phyloP scores from a whole-genome alignment of 2,888 invertebrate genomes.

The Heliconius ismenius region DNA sequence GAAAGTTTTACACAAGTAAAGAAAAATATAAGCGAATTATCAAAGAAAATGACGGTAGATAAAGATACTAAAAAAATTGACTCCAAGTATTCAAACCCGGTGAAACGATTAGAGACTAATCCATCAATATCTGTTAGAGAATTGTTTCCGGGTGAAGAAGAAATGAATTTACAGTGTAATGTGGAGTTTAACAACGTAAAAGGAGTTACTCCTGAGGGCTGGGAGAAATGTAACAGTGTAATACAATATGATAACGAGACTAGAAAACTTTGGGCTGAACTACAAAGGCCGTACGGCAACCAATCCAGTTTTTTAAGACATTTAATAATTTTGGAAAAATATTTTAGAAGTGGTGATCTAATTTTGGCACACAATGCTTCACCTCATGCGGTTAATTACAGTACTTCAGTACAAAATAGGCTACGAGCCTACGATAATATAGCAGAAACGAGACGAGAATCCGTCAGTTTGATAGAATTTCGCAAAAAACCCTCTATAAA shows the following conservation, averaged over 20 bases:
- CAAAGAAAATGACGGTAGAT: conserved; percentile 66
- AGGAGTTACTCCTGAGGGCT: conserved; percentile 90
- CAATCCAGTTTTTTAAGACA: conserved; percentile 92
- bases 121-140: conserved; percentile 92
- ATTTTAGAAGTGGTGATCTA: conserved; percentile 90
- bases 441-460: conserved; percentile 61
- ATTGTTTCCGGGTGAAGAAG: conserved; percentile 91
- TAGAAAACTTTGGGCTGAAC: conserved; percentile 89
- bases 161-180: conserved; percentile 88
- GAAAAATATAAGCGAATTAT: conserved; percentile 75
- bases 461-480: conserved; percentile 71
- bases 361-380: conserved; percentile 87
- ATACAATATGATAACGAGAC: conserved; percentile 93
- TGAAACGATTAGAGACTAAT: conserved; percentile 87
- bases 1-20: conserved; percentile 79
- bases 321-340: conserved; percentile 90
- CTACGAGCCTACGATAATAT: conserved; percentile 88
- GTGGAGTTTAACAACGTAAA: conserved; percentile 87
- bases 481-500: conserved; percentile 71
- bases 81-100: conserved; percentile 81
- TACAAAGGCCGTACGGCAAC: conserved; percentile 93
- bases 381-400: conserved; percentile 88
- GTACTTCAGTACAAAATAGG: conserved; percentile 90
- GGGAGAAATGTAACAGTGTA: conserved; percentile 90
- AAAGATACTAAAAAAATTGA: conserved; percentile 74